Conservation (phyloP, 2,888 invertebrate species). For the Eugnorisma glareosa region DNA sequence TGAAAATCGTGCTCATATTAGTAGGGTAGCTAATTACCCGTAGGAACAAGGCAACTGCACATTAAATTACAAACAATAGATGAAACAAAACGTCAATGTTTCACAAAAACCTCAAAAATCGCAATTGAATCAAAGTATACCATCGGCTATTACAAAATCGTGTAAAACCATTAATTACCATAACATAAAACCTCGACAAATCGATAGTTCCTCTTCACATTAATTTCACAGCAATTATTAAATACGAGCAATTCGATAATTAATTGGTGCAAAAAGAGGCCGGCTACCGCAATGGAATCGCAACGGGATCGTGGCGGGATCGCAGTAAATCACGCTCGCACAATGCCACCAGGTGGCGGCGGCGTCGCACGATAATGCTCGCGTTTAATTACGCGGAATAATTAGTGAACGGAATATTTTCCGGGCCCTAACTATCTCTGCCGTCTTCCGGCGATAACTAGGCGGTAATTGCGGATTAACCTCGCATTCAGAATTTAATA, state of each 20-base stretch:
- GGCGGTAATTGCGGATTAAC: conserved; percentile 90
- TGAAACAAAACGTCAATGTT: background rate
- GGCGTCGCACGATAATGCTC: conserved; percentile 89
- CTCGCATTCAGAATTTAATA: conserved; percentile 90
- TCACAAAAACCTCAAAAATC: background rate
- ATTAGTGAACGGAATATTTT: conserved; percentile 91
- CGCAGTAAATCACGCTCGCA: conserved; percentile 89
- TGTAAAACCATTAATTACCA: conserved; percentile 51
- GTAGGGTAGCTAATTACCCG: background rate
- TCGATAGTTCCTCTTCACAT: conserved; percentile 82
- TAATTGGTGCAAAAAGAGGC: conserved; percentile 89
- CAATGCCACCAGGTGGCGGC: conserved; percentile 90
- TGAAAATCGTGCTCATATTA: background rate
- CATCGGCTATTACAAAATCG: conserved; percentile 21
- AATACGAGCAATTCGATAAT: conserved; percentile 89
- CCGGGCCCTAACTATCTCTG: conserved; percentile 90
- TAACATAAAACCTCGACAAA: conserved; percentile 63
- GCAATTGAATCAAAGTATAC: background rate
- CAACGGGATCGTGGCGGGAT: conserved; percentile 86
- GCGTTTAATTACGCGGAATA: conserved; percentile 91
- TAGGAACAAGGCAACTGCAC: background rate
- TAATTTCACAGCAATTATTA: conserved; percentile 89
- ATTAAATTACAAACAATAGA: background rate
- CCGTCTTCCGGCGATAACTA: conserved; percentile 90
- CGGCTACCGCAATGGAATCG: conserved; percentile 84